These are phyloP conservation scores for Phaedon cochleariae DNA, from an alignment of 2,888 invertebrate species.

Conservation along the genomic window DNA sequence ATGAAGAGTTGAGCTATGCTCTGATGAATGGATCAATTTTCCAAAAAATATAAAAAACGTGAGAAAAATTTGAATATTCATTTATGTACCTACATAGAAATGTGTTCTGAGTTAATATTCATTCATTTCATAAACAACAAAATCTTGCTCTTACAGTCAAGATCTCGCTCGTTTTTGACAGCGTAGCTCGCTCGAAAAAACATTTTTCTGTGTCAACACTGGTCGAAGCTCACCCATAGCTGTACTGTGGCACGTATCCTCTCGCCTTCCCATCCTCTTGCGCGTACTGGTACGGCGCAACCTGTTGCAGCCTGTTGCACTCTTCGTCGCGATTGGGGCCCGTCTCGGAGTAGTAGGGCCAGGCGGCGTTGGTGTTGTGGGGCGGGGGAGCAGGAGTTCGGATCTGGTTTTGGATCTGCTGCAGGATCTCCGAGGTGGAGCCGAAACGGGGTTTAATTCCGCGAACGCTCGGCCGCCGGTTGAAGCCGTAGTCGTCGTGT, in stretches of 20 bases:
- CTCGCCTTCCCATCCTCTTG: constrained; percentile 49
- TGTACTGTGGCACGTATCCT: constrained; percentile 28
- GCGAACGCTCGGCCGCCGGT: constrained; percentile 86
- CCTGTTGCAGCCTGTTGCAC: constrained; percentile 51
- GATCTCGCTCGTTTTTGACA: too few species aligned
- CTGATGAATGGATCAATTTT: too few species aligned
- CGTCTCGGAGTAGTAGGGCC: constrained; percentile 74
- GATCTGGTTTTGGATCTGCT: constrained; percentile 79
- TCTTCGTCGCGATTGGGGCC: constrained; percentile 58
- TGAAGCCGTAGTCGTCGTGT: constrained; percentile 90
- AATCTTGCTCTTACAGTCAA: too few species aligned
- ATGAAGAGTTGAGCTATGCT: too few species aligned
- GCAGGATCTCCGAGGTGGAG: constrained; percentile 80
- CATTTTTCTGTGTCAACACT: too few species aligned
- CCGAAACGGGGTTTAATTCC: constrained; percentile 90
- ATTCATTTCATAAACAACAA: too few species aligned
- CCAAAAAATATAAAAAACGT: too few species aligned
- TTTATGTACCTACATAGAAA: too few species aligned
- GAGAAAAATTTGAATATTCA: too few species aligned
- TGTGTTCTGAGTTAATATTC: too few species aligned
- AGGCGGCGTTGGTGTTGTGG: constrained; percentile 64
- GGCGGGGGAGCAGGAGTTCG: constrained; percentile 67
- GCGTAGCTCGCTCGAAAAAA: too few species aligned
- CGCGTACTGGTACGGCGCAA: constrained; percentile 48
- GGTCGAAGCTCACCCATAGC: neutral